Evolutionary conservation across 2,888 invertebrate genomes (phyloP).

Genomic region (Agonopterix subpropinquella): DNA sequence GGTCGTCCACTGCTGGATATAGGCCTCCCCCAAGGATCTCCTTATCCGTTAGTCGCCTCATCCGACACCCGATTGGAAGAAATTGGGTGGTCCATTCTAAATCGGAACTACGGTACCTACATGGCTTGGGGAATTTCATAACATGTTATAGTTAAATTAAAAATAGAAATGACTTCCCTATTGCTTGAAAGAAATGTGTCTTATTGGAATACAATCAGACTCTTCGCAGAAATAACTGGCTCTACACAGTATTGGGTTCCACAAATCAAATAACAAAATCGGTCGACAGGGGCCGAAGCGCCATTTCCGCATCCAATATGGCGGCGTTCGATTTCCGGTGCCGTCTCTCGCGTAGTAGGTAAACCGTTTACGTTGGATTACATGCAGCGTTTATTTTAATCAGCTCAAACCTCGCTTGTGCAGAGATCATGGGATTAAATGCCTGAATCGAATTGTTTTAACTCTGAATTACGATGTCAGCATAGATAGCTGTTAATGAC

Average conservation of each 20-base stretch:
- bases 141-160: no score
- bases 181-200: no score
- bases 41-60: no score
- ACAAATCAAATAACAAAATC: background rate
- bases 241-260: background rate
- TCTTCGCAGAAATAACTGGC: background rate
- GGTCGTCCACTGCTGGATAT: no score
- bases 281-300: constrained; percentile 11
- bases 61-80: no score
- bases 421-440: constrained; percentile 8
- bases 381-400: constrained; percentile 59
- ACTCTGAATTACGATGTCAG: background rate
- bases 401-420: constrained; percentile 24
- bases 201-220: no score
- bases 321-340: constrained; percentile 68
- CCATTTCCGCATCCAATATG: constrained; percentile 71
- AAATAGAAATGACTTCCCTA: no score
- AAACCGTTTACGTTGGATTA: constrained; percentile 61
- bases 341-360: constrained; percentile 47
- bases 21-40: no score
- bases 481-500: no score
- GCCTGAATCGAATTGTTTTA: background rate
- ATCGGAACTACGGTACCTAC: no score
- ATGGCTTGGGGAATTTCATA: no score
- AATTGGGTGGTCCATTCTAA: no score